These are phyloP conservation scores for Myxocyprinus asiaticus DNA, from an alignment of 2,113 vertebrate species.

Conservation along the genomic window DNA sequence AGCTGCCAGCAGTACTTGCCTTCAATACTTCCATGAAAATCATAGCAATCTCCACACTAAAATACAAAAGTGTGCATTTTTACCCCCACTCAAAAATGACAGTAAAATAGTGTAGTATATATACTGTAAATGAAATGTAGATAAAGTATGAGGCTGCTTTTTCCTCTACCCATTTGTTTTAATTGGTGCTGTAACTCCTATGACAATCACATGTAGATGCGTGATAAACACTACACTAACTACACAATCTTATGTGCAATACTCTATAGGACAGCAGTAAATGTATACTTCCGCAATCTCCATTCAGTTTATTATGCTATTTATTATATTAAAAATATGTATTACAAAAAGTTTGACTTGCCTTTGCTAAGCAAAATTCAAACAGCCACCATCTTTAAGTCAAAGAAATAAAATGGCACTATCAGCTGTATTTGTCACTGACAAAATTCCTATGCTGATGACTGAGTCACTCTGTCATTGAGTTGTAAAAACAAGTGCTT, in stretches of 20 bases:
- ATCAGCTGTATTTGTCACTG: conserved; percentile 48
- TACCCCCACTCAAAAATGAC: conserved; percentile 29
- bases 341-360: conserved; percentile 64
- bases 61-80: conserved; percentile 24
- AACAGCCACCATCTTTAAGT: conserved; percentile 56
- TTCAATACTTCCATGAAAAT: background rate
- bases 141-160: background rate
- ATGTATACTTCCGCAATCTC: conserved; percentile 60
- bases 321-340: conserved; percentile 52
- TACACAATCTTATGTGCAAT: conserved; percentile 31
- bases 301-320: conserved; percentile 61
- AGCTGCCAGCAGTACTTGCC: conserved; percentile 47
- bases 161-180: background rate
- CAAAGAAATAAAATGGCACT: conserved; percentile 56
- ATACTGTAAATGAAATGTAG: background rate
- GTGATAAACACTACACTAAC: background rate
- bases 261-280: conserved; percentile 61
- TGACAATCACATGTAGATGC: background rate
- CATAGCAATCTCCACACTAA: background rate
- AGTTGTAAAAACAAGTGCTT: conserved; percentile 50
- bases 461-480: background rate
- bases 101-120: background rate
- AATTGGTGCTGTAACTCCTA: background rate
- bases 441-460: conserved; percentile 43
- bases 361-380: conserved; percentile 71